A percentile compares a stretch with the other conserved stretches of the same genome.
These are phyloP conservation scores for Bos indicus DNA, from an alignment of 2,113 vertebrate genomes.

Conservation along the genomic window DNA sequence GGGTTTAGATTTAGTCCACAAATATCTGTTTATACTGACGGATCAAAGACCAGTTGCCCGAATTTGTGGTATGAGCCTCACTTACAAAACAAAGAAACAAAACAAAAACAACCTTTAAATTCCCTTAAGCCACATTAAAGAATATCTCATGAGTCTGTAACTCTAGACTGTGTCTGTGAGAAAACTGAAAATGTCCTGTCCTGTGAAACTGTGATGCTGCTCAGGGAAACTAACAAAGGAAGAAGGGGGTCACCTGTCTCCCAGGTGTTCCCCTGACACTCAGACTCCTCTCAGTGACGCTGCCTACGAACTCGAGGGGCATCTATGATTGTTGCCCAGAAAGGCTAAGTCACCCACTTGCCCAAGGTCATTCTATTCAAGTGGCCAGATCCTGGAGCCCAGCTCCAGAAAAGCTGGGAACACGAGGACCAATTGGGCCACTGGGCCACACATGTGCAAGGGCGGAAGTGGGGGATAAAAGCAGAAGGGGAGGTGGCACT, in stretches of 20 bases:
- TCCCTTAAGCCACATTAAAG: background rate
- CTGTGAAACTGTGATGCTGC: background rate
- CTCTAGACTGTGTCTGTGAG: background rate
- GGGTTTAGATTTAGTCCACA: background rate
- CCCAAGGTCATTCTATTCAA: background rate
- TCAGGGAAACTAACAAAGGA: background rate
- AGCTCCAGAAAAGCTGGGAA: background rate
- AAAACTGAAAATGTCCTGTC: background rate
- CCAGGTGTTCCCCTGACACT: background rate
- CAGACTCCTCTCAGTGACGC: background rate
- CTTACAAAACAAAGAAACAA: background rate
- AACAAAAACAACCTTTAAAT: background rate
- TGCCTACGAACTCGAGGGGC: background rate
- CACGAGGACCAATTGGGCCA: background rate
- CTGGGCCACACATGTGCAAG: background rate
- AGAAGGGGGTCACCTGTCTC: background rate
- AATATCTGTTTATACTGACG: background rate
- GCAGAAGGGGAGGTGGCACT: background rate
- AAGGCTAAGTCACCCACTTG: background rate
- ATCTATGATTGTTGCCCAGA: background rate
- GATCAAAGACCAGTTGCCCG: background rate
- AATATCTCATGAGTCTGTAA: background rate
- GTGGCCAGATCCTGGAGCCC: background rate
- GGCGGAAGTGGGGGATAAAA: background rate
- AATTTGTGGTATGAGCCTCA: background rate